Evolutionary conservation across 2,113 vertebrate species (phyloP), one percentile per base, ranked within the genome.

Genomic region (Syrmaticus mikado): DNA sequence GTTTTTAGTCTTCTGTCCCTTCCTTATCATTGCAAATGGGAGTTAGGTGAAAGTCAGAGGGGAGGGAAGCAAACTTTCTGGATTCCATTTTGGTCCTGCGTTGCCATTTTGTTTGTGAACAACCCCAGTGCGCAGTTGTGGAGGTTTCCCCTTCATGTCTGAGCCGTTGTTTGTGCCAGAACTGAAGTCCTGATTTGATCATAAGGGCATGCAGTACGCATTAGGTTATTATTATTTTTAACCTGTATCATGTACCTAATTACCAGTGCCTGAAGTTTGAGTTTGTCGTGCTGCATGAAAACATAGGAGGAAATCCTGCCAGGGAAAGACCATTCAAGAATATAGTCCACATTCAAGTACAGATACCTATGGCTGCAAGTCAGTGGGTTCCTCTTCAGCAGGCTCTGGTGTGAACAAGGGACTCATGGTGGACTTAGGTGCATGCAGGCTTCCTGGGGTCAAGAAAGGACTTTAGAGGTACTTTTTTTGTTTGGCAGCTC

Each of bases 181-280:
- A 41, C 41, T 52, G 16, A 55, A 45, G 12, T 28, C 25, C 43
- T 6, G 0, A 0, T 38, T 48, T 38, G 74, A 13, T 11, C 2
- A 0, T 60, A 27, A 62, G 25, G 46, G 41, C 12, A 0, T 0
- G 2, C 14, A 53, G 6, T 0, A 0, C 68, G 79, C 21, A 24
- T 43, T 24, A 8, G 24, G 5, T 2, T 53, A 28, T 22, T 64
- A 70, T 66, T 58, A n/a, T 20, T 64, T 75, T 66, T 62, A 7
- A 41, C 57, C 41, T 67, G 19, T 25, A 4, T 5, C 43, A 4
- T 43, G 12, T 27, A 2, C 17, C 5, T 43, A 50, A 41, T 58
- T 32, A 34, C 11, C 32, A 19, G 27, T 41, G 19, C 28, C 2
- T n/a, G 13, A 19, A 64, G 17, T 40, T 32, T 0, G 0, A 55